A percentile compares a stretch with the other conserved stretches of the same genome.
These are phyloP conservation scores for Microchrysa polita DNA, from an alignment of 2,888 invertebrate genomes.

Conservation along the genomic window DNA sequence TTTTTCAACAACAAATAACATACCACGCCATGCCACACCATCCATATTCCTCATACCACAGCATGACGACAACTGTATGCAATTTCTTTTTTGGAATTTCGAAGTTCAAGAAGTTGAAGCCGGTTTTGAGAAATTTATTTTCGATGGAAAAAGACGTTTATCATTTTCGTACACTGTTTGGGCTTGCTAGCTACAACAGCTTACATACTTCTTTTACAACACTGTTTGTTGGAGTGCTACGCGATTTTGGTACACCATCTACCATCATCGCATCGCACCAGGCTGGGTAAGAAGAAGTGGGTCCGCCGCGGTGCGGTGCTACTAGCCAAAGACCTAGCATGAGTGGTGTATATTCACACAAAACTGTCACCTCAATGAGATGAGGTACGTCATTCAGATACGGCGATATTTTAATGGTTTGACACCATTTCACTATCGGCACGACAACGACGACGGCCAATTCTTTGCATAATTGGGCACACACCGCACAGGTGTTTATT, in stretches of 20 bases:
- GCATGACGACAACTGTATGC: conserved; percentile 29
- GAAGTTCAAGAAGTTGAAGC: conserved; percentile 1
- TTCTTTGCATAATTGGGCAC: conserved; percentile 35
- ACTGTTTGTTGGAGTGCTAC: neutral
- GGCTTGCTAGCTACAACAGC: neutral
- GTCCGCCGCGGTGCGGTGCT: too few species aligned
- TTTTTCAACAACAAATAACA: neutral
- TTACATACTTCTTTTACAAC: too few species aligned
- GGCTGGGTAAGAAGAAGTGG: too few species aligned
- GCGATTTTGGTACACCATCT: too few species aligned
- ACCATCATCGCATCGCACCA: too few species aligned
- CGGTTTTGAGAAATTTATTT: conserved; percentile 37
- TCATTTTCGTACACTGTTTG: conserved; percentile 14
- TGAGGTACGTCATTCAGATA: neutral
- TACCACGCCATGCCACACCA: neutral
- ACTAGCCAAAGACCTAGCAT: too few species aligned
- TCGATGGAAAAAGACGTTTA: conserved; percentile 23
- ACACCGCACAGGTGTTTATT: conserved; percentile 40
- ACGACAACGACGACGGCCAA: conserved; percentile 29
- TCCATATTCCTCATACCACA: neutral
- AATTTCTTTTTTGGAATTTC: conserved; percentile 39
- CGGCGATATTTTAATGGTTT: conserved; percentile 13
- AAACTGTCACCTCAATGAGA: conserved; percentile 6
- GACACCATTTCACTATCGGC: conserved; percentile 38
- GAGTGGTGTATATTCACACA: too few species aligned